Base-by-base conservation (phyloP, 2,888 invertebrate genomes). In the Formica aserva region DNA sequence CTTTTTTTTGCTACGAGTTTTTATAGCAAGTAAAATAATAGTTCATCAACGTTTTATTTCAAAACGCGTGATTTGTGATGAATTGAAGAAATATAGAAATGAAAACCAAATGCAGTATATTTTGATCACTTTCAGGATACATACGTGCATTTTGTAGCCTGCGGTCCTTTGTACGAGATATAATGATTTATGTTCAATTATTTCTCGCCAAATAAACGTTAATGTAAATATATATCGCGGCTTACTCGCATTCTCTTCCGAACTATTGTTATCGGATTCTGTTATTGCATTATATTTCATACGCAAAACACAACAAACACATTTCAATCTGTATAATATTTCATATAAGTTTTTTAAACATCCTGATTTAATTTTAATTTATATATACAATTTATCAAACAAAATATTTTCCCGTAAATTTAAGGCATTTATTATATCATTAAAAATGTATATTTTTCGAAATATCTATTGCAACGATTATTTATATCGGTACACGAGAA, bases 31-130 rank as follows among this genome's bases (percentile, higher is more conserved):
- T 3, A 41, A 29, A 74, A 3, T 41, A 72, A 74, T 29, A n/a
- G n/a, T 41, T 29, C 8, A 60, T 72, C 13, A 38, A 18, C 13
- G 9, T 77, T 55, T 55, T 67, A n/a, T 67, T 66, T 55, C 15
- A 67, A n/a, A 9, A 67, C 0, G 9, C 0, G n/a, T 67, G 8
- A 77, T 55, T 67, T 1, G 0, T 4, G 13, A 0, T 55, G 15
- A 62, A 60, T 45, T 60, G 32, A 22, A 60, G 71, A 71, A 45
- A 78, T 26, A n/a, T 55, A 67, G 26, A 71, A 55, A 38, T 55
- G 8, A 22, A 60, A 71, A 71, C 15, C 0, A 26, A 78, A 60
- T 45, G 22, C 6, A 22, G 2, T 18, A 35, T 57, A 55, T 67
- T 55, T 60, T 32, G 35, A 60, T 32, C 15, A 18, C 3, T 13